Evolutionary conservation across 2,888 invertebrate species (phyloP).

Genomic region (Heliconius ethilla): DNA sequence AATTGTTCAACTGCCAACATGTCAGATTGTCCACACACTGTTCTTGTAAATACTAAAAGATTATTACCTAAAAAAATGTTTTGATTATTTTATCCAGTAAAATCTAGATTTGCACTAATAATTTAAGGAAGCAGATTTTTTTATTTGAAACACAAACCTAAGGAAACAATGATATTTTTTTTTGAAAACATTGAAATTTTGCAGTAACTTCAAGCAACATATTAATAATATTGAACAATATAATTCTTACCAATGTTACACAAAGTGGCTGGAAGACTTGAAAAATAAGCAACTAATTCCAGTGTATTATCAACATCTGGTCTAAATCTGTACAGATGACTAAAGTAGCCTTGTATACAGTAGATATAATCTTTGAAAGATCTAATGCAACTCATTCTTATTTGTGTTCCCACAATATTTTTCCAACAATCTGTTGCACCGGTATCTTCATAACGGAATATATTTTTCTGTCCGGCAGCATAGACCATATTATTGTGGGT

Average conservation of each 20-base stretch:
- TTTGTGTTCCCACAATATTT: slow-evolving; percentile 53
- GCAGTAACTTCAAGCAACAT: background rate
- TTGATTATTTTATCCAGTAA: background rate
- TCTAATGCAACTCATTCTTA: slow-evolving; percentile 58
- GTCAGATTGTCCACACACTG: slow-evolving; percentile 53
- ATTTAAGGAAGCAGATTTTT: too few relatives aligned
- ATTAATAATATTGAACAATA: background rate
- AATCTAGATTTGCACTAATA: too few relatives aligned
- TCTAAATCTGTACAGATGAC: slow-evolving; percentile 61
- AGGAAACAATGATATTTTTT: too few relatives aligned
- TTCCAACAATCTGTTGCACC: slow-evolving; percentile 58
- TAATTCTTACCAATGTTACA: slow-evolving; percentile 64
- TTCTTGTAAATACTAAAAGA: slow-evolving; percentile 61
- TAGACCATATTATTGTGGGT: slow-evolving; percentile 60
- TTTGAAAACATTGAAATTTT: too few relatives aligned
- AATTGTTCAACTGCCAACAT: slow-evolving; percentile 61
- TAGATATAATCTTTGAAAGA: slow-evolving; percentile 67
- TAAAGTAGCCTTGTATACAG: slow-evolving; percentile 66
- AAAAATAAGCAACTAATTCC: slow-evolving; percentile 55
- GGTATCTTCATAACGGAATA: slow-evolving; percentile 61
- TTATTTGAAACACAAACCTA: too few relatives aligned
- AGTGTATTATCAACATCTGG: slow-evolving; percentile 58
- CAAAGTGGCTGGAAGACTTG: slow-evolving; percentile 59
- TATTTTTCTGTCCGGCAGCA: slow-evolving; percentile 61
- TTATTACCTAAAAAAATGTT: slow-evolving; percentile 57